These are phyloP conservation scores for Stegodyphus mimosarum DNA, from an alignment of 1,140 invertebrate species.

Conservation along the genomic window DNA sequence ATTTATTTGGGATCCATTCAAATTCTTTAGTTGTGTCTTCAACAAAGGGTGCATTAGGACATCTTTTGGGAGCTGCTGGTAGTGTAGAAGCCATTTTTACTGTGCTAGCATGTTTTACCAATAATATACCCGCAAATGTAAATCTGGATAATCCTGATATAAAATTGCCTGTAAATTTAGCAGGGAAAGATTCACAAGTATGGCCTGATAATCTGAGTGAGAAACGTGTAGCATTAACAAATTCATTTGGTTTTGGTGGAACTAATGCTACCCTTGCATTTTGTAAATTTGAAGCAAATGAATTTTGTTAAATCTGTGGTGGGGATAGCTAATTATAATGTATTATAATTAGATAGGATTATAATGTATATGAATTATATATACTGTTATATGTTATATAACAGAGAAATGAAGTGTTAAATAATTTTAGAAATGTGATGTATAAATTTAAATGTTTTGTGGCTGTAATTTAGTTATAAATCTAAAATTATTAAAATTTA, in stretches of 20 bases:
- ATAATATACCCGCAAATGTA: constrained; percentile 87
- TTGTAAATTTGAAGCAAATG: neutral
- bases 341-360: no score
- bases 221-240: constrained; percentile 87
- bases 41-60: constrained; percentile 94
- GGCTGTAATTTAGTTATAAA: no score
- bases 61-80: constrained; percentile 94
- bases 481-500: no score
- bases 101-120: constrained; percentile 80
- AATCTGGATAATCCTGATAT: constrained; percentile 80
- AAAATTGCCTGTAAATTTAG: constrained; percentile 75
- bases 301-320: neutral
- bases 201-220: constrained; percentile 71
- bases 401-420: no score
- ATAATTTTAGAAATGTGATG: no score
- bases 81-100: constrained; percentile 91
- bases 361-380: no score
- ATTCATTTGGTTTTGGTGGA: constrained; percentile 99
- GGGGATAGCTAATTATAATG: no score
- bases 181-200: constrained; percentile 73
- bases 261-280: constrained; percentile 88
- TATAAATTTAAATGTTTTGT: no score
- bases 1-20: constrained; percentile 70
- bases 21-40: constrained; percentile 81
- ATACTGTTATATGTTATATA: no score